Base-by-base conservation (phyloP, 2,113 vertebrate species). In the Microtus ochrogaster region DNA sequence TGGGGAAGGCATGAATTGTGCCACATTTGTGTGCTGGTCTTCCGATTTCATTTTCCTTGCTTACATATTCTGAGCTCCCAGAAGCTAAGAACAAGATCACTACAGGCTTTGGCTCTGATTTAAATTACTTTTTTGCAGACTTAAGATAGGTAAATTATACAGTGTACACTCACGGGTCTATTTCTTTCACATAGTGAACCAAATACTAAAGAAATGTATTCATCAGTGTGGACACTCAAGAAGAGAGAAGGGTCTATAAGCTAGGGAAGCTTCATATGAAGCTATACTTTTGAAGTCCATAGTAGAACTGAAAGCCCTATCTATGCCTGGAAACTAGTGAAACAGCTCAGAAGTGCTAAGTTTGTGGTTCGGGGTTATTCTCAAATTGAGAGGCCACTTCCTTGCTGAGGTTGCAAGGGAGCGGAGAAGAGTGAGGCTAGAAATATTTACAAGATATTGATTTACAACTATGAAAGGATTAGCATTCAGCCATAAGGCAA, bases 361-460 rank as follows among this genome's bases (percentile, higher is more conserved):
- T 88, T 93, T 91, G 52, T 81, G 52, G 61, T 93, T 97, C 94
- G 44, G 49, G 6, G 55, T 96, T 83, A 89, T 84, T 96, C 63
- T 93, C 58, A 94, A 73, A 72, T 21, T 66, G 49, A 89, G 68
- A 88, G 63, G 41, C 55, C 44, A 66, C 12, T 68, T 74, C 90
- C 47, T 76, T 73, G 39, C 33, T 17, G 83, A 76, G 49, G 58
- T 77, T 86, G 68, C 16, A 77, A 47, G 47, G 66, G 30, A 87
- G 16, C 3, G 94, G 1, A 74, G 85, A 95, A 84, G 68, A 96
- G 39, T 94, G 91, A 87, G 95, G 91, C 85, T 97, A 86, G 92
- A 97, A 92, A 92, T 92, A 94, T 63, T 92, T 95, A 96, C 26
- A 91, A 94, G 84, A 85, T 82, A 90, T 19, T 96, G 90, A 94